phyloP scores from a whole-genome alignment of 2,888 invertebrate species.

The Nymphalis urticae region DNA sequence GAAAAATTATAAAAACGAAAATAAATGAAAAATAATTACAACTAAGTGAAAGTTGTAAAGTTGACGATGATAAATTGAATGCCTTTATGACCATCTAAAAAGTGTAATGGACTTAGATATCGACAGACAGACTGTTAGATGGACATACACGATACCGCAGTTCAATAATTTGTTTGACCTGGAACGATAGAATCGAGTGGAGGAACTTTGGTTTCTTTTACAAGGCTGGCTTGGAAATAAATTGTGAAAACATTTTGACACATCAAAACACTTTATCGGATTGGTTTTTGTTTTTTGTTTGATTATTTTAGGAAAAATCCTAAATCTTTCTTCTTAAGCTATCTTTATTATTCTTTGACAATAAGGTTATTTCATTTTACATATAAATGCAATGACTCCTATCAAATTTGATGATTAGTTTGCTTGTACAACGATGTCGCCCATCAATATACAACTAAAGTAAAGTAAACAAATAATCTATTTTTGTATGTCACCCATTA shows the following conservation, averaged over 20 bases:
- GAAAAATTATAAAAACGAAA: not conserved
- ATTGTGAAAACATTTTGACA: conserved; percentile 4
- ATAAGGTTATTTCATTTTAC: no score
- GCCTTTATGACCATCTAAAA: conserved; percentile 18
- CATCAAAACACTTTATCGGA: not conserved
- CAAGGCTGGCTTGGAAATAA: conserved; percentile 18
- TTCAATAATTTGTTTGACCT: conserved; percentile 37
- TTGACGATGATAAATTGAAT: conserved; percentile 24
- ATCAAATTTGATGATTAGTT: no score
- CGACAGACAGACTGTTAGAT: conserved; percentile 13
- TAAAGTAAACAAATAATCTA: no score
- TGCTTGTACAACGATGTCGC: no score
- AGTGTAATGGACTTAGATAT: conserved; percentile 25
- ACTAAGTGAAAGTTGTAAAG: not conserved
- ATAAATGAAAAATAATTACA: not conserved
- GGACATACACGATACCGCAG: conserved; percentile 20
- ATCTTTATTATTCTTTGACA: not conserved
- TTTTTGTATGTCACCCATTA: no score
- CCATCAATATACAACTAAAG: no score
- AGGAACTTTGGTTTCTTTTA: conserved; percentile 23
- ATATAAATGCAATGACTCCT: no score
- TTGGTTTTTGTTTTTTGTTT: not conserved
- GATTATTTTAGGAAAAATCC: not conserved
- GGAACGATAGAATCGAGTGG: conserved; percentile 15
- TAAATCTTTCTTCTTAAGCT: not conserved